Evolutionary conservation across 1,140 invertebrate species (phyloP), one percentile per base, ranked within the genome.

Genomic region (Dinothrombium tinctorium): DNA sequence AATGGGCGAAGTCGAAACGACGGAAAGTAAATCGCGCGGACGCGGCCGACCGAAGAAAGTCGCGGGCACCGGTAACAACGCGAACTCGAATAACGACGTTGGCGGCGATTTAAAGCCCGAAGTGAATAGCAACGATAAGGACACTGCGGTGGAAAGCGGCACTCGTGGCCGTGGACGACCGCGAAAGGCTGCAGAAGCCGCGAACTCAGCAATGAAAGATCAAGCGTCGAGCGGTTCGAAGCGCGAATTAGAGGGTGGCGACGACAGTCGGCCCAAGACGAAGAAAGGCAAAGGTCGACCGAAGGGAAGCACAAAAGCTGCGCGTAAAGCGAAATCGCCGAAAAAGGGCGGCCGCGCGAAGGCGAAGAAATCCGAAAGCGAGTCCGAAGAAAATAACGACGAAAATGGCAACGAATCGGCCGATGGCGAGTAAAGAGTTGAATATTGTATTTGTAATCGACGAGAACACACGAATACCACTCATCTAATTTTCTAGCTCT

Each of bases 251-350:
- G 28, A 29, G 9, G 28, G 28, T 14, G n/a, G n/a, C n/a, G n/a
- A n/a, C n/a, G 28, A 29, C 28, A n/a, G 28, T 9, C 9, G 14
- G 28, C 28, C 28, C 9, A 29, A 29, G 28, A n/a, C 28, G 9
- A 29, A 14, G 8, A 7, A 8, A 9, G 9, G 37, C 12, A 6
- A 9, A 9, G 12, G 12, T 39, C 11, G 37, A 8, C 22, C 8
- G 6, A 24, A 28, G 9, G 20, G 9, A 8, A 39, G 6, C 15
- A 41, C 21, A 22, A 58, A 55, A 50, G 56, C 49, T 55, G 56
- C 20, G 51, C 55, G 25, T 47, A 47, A 28, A 51, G 47, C 33
- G n/a, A 28, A 9, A n/a, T n/a, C n/a, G n/a, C n/a, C n/a, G n/a
- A n/a, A n/a, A n/a, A n/a, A n/a, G n/a, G n/a, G n/a, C n/a, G n/a